Percentiles rank a stretch among this genome's conserved stretches.
Evolutionary conservation across 1,140 invertebrate species (phyloP).

Genomic region (Cataglyphis hispanica): DNA sequence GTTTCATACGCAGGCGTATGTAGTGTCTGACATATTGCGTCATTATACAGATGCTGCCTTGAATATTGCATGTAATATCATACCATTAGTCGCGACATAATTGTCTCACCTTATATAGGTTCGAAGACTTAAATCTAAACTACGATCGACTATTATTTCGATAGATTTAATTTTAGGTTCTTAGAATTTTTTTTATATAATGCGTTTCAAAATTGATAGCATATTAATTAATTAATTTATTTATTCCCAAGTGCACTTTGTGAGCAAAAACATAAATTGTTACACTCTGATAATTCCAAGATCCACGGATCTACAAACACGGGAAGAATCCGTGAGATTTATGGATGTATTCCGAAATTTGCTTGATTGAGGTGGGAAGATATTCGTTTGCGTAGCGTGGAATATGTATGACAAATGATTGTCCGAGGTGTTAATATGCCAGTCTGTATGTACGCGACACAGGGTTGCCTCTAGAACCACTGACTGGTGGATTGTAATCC

Average conservation of each 20-base stretch:
- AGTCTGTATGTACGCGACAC: neutral
- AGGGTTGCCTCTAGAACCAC: constrained; percentile 14
- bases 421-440: constrained; percentile 35
- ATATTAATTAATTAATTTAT: too few species aligned
- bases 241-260: neutral
- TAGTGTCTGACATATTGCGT: neutral
- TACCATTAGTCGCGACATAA: constrained; percentile 25
- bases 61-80: constrained; percentile 54
- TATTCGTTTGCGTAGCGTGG: constrained; percentile 15
- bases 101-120: neutral
- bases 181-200: neutral
- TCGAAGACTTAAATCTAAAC: neutral
- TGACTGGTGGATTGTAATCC: constrained; percentile 32
- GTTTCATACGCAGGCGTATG: constrained; percentile 8
- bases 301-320: too few species aligned
- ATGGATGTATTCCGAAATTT: neutral
- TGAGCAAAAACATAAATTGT: neutral
- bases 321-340: neutral
- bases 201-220: neutral
- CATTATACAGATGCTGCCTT: constrained; percentile 30
- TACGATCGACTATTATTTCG: neutral
- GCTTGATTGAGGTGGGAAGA: neutral
- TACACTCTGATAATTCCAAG: neutral
- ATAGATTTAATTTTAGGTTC: neutral
- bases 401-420: constrained; percentile 42